Conservation (phyloP, 2,113 vertebrate genomes). For the Phyllostomus hastatus region DNA sequence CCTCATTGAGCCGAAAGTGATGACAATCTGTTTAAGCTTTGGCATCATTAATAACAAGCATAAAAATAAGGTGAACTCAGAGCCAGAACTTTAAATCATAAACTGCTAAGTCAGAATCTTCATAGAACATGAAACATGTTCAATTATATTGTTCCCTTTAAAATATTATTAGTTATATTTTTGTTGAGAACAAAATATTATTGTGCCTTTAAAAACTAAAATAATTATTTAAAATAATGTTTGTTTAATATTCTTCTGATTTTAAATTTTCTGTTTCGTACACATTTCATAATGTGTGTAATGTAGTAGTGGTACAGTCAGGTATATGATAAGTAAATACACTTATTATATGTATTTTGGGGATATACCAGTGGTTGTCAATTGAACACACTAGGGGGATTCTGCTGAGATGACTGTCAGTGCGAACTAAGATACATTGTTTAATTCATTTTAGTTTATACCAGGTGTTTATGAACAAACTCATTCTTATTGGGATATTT, state of each 20-base stretch:
- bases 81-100: background rate
- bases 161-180: background rate
- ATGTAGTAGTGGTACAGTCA: background rate
- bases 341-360: background rate
- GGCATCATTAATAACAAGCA: background rate
- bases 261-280: background rate
- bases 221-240: background rate
- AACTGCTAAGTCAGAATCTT: background rate
- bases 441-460: background rate
- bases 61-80: background rate
- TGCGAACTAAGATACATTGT: background rate
- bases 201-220: background rate
- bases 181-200: background rate
- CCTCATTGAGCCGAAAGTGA: background rate
- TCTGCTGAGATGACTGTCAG: background rate
- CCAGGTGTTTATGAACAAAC: background rate
- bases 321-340: background rate
- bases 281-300: background rate
- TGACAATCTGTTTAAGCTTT: background rate
- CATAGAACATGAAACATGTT: background rate
- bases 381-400: background rate
- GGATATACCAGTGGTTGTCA: background rate
- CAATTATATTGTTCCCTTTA: background rate
- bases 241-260: background rate
- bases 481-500: background rate